A percentile compares a stretch with the other conserved stretches of the same genome.
Conservation (phyloP, 2,113 vertebrate genomes). For the Brachyhypopomus gauderio region DNA sequence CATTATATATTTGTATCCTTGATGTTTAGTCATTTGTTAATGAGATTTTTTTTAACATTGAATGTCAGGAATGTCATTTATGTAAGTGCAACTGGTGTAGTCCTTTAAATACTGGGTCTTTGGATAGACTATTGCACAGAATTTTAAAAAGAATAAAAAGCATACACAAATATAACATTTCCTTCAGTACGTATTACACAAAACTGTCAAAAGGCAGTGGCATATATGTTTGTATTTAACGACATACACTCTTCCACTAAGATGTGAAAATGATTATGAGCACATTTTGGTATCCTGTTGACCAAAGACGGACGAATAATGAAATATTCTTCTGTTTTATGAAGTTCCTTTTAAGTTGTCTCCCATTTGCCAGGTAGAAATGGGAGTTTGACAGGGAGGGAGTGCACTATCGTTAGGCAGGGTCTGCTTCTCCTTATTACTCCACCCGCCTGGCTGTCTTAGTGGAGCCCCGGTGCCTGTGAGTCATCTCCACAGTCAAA, state of each 20-base stretch:
- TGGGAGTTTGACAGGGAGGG: conserved; percentile 44
- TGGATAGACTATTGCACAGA: conserved; percentile 47
- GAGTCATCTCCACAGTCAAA: conserved; percentile 58
- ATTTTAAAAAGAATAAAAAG: conserved; percentile 50
- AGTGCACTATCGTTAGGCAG: conserved; percentile 47
- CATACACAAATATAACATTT: conserved; percentile 31
- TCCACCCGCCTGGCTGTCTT: conserved; percentile 35
- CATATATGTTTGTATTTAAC: conserved; percentile 9
- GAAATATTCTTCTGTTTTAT: conserved; percentile 50
- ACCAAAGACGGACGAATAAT: conserved; percentile 42
- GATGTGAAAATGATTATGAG: conserved; percentile 36
- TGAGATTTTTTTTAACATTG: background rate
- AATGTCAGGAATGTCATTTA: too few species aligned
- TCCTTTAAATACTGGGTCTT: conserved; percentile 15
- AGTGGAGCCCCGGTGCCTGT: conserved; percentile 42
- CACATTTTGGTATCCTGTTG: conserved; percentile 27
- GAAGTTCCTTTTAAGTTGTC: conserved; percentile 53
- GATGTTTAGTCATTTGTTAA: background rate
- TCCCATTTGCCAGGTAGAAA: conserved; percentile 51
- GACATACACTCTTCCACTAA: conserved; percentile 30
- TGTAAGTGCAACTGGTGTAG: background rate
- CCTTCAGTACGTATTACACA: conserved; percentile 21
- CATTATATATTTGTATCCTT: too few species aligned
- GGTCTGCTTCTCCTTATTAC: conserved; percentile 52
- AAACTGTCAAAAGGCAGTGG: conserved; percentile 44